phyloP scores from a whole-genome alignment of 2,888 invertebrate genomes.

The Aporophyla lueneburgensis region DNA sequence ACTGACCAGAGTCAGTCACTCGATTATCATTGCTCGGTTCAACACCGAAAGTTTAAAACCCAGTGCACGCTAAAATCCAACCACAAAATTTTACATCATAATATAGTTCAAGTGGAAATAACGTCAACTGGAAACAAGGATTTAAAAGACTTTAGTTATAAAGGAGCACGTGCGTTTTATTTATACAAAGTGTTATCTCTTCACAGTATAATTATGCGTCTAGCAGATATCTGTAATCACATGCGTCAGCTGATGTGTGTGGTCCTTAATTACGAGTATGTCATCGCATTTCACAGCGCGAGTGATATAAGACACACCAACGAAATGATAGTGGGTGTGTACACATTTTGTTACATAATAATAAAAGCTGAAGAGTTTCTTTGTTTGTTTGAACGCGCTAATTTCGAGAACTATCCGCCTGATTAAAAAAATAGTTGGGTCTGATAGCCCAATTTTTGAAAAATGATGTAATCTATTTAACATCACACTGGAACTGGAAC shows the following conservation, averaged over 20 bases:
- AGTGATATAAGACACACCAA: conserved; percentile 16
- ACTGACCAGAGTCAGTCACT: no score
- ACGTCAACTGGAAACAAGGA: not conserved
- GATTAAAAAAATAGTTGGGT: no score
- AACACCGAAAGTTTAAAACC: no score
- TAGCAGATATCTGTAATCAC: conserved; percentile 7
- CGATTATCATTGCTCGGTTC: no score
- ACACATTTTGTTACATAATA: not conserved
- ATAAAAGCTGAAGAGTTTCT: no score
- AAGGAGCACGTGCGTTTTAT: not conserved
- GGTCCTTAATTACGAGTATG: conserved; percentile 28
- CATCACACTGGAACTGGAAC: no score
- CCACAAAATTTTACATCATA: no score
- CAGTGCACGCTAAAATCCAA: no score
- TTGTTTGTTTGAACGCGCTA: no score
- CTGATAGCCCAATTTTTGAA: no score
- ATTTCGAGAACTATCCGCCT: no score
- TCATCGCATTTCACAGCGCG: conserved; percentile 36
- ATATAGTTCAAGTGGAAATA: not conserved
- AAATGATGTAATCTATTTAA: no score
- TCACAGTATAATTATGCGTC: not conserved
- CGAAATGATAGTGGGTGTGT: conserved; percentile 5
- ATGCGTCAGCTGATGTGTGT: conserved; percentile 24
- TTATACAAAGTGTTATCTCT: conserved; percentile 2
- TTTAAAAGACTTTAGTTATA: not conserved